Evolutionary conservation across 2,888 invertebrate species (phyloP).

Genomic region (Cantharis flavilabris): DNA sequence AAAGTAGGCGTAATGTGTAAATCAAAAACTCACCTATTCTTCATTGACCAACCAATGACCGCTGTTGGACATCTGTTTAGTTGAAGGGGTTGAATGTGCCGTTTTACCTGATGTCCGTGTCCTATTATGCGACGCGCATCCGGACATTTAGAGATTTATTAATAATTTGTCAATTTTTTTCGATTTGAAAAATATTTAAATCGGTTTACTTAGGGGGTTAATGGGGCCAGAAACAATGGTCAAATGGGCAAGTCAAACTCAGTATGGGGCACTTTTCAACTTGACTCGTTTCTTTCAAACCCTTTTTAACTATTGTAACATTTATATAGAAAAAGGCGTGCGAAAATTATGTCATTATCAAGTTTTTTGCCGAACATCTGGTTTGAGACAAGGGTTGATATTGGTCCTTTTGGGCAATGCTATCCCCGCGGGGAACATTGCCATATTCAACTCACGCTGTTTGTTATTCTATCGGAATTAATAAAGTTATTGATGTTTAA

Average conservation of each 20-base stretch:
- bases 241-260: conserved; percentile 36
- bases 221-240: conserved; percentile 29
- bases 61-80: conserved; percentile 11
- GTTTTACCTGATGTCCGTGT: neutral
- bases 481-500: conserved; percentile 29
- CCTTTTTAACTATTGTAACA: conserved; percentile 43
- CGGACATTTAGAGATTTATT: neutral
- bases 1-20: conserved; percentile 29
- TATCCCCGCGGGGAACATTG: conserved; percentile 39
- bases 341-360: conserved; percentile 50
- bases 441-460: conserved; percentile 32
- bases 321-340: conserved; percentile 49
- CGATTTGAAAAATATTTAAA: neutral
- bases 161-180: neutral
- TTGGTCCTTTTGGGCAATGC: conserved; percentile 14
- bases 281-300: conserved; percentile 40
- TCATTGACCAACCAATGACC: conserved; percentile 30
- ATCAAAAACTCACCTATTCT: conserved; percentile 20
- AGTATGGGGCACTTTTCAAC: conserved; percentile 42
- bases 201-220: neutral
- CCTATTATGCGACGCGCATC: neutral
- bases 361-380: conserved; percentile 44
- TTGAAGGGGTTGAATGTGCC: neutral
- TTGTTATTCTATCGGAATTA: conserved; percentile 28
- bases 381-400: conserved; percentile 26